Percentiles rank a stretch among this genome's conserved stretches.
Evolutionary conservation across 2,888 invertebrate genomes (phyloP).

Genomic region (Malthinus flaveolus): DNA sequence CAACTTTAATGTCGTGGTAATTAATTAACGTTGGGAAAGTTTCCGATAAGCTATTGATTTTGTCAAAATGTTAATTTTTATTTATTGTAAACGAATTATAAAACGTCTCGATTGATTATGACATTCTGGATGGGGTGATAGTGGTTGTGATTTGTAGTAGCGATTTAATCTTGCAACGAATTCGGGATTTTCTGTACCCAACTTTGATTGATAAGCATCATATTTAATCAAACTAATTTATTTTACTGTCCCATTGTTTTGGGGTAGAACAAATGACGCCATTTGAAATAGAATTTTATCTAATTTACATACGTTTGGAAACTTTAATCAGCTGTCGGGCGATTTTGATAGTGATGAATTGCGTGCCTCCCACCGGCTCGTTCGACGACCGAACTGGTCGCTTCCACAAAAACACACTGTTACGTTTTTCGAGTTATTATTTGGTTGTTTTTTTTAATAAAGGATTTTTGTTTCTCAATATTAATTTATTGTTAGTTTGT

Average conservation of each 20-base stretch:
- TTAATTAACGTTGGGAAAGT: not conserved
- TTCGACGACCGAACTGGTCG: constrained; percentile 6
- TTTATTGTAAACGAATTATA: constrained; percentile 8
- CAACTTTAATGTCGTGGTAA: not conserved
- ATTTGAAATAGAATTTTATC: constrained; percentile 17
- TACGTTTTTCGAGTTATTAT: too few species aligned
- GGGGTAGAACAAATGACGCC: constrained; percentile 16
- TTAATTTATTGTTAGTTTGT: too few species aligned
- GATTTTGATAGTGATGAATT: constrained; percentile 17
- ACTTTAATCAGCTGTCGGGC: constrained; percentile 19
- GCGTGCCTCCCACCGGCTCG: constrained; percentile 8
- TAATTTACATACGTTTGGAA: constrained; percentile 22
- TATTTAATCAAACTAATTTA: constrained; percentile 26
- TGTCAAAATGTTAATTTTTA: constrained; percentile 19
- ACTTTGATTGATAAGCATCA: constrained; percentile 26
- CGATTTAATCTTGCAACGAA: constrained; percentile 24
- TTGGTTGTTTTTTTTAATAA: too few species aligned
- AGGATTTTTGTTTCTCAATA: too few species aligned
- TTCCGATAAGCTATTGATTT: constrained; percentile 15
- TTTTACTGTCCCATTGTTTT: constrained; percentile 21
- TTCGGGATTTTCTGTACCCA: constrained; percentile 17
- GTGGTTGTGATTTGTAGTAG: constrained; percentile 22
- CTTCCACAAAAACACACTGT: constrained; percentile 7
- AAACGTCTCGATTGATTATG: constrained; percentile 21
- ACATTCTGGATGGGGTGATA: constrained; percentile 19